Percentiles rank a stretch among this genome's conserved stretches.
phyloP scores from a whole-genome alignment of 2,113 vertebrate species.

The Arenaria interpres region DNA sequence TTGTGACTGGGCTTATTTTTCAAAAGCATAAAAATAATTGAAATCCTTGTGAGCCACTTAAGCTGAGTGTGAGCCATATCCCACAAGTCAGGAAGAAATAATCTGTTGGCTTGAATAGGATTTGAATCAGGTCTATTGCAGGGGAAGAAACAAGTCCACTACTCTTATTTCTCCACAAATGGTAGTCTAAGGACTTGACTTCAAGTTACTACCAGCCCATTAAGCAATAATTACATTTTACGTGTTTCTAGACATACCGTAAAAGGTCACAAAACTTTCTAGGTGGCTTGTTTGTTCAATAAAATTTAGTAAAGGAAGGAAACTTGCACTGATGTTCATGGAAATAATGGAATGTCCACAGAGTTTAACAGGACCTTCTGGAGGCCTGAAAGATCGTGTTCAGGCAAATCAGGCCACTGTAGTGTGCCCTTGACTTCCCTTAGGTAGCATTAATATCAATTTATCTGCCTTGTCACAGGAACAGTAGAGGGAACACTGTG shows the following conservation, averaged over 20 bases:
- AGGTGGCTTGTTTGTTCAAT: not conserved
- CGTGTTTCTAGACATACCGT: not conserved
- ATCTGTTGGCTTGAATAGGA: accelerated
- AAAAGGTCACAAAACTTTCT: not conserved
- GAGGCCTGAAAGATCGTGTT: not conserved
- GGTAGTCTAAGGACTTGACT: not conserved
- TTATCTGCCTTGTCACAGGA: not conserved
- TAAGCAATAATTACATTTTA: not conserved
- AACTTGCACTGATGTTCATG: not conserved
- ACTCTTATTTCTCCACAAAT: not conserved
- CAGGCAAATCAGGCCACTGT: not conserved
- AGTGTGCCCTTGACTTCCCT: not conserved
- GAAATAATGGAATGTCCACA: not conserved
- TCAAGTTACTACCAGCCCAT: not conserved
- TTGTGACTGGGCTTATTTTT: not conserved
- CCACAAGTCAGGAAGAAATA: not conserved
- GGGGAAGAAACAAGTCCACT: not conserved
- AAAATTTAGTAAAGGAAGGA: not conserved
- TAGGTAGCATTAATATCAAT: not conserved
- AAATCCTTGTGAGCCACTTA: not conserved
- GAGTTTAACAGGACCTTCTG: not conserved
- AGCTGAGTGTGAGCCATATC: not conserved
- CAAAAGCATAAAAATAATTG: not conserved
- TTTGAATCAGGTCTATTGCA: not conserved
- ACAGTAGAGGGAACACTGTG: not conserved